A percentile compares a stretch with the other conserved stretches of the same genome.
Evolutionary conservation across 2,797 vertebrate species (phyloP).

Genomic region (Pangasius sanitwongsei): DNA sequence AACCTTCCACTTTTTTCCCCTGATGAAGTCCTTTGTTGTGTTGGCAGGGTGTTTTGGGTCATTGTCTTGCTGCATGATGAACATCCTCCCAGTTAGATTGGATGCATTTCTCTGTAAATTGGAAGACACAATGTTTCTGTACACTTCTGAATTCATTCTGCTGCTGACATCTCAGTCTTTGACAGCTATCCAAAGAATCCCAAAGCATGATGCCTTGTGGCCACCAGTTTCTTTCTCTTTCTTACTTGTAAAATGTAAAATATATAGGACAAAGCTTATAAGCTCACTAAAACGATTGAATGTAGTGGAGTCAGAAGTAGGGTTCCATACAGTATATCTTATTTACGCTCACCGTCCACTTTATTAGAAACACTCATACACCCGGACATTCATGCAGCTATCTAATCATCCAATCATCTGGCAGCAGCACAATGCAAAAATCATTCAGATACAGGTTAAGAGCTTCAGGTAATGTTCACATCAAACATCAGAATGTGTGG

Average conservation of each 20-base stretch:
- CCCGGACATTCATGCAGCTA: neutral
- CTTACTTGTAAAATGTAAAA: neutral
- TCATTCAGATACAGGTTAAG: too few relatives aligned
- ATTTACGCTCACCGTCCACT: too few relatives aligned
- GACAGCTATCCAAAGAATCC: too few relatives aligned
- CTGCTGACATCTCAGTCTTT: neutral
- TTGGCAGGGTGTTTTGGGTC: neutral
- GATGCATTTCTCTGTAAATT: neutral
- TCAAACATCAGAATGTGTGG: too few relatives aligned
- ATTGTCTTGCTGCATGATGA: neutral
- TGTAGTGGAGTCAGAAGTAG: too few relatives aligned
- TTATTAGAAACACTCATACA: neutral
- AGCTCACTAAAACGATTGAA: neutral
- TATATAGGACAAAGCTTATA: neutral
- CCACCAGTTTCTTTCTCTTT: neutral
- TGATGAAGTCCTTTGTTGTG: neutral
- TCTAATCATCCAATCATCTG: neutral
- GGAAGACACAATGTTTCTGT: neutral
- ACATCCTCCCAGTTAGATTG: neutral
- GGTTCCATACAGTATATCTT: too few relatives aligned
- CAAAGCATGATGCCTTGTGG: too few relatives aligned
- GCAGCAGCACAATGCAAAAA: too few relatives aligned
- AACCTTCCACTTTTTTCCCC: neutral
- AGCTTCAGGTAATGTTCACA: too few relatives aligned
- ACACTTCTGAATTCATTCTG: neutral